phyloP scores from a whole-genome alignment of 2,113 vertebrate genomes.

The Gobius niger region DNA sequence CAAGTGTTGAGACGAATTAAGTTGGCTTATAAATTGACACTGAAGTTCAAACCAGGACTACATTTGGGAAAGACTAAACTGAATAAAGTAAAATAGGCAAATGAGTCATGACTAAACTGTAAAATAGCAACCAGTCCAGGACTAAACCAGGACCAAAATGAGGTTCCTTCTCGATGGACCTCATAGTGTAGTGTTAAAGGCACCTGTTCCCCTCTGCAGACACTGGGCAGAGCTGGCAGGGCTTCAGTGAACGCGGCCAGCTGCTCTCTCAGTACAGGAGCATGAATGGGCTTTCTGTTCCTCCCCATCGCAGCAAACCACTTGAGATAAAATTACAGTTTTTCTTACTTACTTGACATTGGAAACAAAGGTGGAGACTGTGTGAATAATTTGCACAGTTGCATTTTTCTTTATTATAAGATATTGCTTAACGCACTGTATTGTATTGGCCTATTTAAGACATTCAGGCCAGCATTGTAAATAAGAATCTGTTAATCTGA shows the following conservation, averaged over 20 bases:
- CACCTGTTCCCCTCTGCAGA: constrained; percentile 69
- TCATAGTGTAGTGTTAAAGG: background rate
- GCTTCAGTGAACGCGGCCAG: constrained; percentile 60
- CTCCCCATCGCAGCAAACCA: constrained; percentile 29
- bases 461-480: too few species aligned
- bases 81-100: too few species aligned
- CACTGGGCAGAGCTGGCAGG: constrained; percentile 58
- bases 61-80: background rate
- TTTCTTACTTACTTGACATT: background rate
- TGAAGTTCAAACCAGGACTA: background rate
- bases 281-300: constrained; percentile 64
- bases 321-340: constrained; percentile 14
- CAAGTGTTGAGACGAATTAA: constrained; percentile 52
- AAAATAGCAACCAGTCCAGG: too few species aligned
- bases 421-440: background rate
- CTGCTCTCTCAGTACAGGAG: constrained; percentile 54
- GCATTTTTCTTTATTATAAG: background rate
- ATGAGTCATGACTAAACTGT: too few species aligned
- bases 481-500: too few species aligned
- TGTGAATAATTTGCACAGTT: background rate
- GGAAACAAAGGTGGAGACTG: background rate
- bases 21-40: background rate
- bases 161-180: background rate
- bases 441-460: too few species aligned
- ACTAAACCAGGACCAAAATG: background rate